These are phyloP conservation scores for Sebastes jordani DNA, from an alignment of 2,797 vertebrate genomes.

Conservation along the genomic window DNA sequence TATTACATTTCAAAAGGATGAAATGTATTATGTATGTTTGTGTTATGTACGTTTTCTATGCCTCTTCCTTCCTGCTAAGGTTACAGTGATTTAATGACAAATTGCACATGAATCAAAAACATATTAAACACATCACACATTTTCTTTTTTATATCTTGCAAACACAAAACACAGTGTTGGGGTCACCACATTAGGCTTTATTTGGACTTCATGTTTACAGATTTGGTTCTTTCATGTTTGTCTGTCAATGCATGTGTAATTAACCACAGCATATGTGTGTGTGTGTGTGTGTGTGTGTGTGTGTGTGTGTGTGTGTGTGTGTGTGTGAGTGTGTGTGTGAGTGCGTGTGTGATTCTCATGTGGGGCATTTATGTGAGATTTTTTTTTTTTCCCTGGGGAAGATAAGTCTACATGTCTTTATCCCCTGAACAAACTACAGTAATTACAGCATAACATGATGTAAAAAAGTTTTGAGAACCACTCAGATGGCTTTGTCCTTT, in stretches of 20 bases:
- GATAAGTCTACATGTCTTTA: slow-evolving; percentile 22
- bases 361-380: background rate
- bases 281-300: background rate
- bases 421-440: slow-evolving; percentile 50
- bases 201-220: slow-evolving; percentile 67
- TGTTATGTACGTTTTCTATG: background rate
- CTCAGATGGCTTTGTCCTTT: slow-evolving; percentile 48
- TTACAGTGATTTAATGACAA: background rate
- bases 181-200: slow-evolving; percentile 73
- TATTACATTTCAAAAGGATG: background rate
- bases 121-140: background rate
- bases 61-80: background rate
- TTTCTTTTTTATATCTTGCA: background rate
- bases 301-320: background rate
- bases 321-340: background rate
- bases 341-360: background rate
- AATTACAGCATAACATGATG: slow-evolving; percentile 55
- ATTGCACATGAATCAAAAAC: background rate
- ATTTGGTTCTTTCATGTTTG: slow-evolving; percentile 18
- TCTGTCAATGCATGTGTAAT: background rate
- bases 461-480: slow-evolving; percentile 40
- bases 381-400: background rate
- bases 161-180: slow-evolving; percentile 44
- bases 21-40: background rate
- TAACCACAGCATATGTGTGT: background rate